Base-by-base conservation (phyloP, 2,113 vertebrate genomes). In the Zeus faber region DNA sequence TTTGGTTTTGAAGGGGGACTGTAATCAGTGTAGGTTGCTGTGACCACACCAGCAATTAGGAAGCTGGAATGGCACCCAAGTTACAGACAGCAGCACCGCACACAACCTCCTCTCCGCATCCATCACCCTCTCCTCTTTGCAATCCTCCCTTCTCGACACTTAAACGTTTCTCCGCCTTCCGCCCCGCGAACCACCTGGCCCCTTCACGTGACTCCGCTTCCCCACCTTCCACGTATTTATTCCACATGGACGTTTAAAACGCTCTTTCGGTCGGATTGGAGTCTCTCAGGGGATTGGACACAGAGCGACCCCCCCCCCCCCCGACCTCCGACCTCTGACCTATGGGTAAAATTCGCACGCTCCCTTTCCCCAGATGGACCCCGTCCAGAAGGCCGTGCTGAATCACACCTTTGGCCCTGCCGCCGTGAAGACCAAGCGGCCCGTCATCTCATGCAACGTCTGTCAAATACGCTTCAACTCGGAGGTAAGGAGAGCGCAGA, bases 401-500 rank as follows among this genome's bases (percentile, higher is more conserved):
- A 92, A 87, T 57, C 92, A 93, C 77, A 92, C 90, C 16, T 93
- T 92, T 21, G 92, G 92, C 49, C 87, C 91, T 29, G 91, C 91
- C 18, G 67, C 92, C 65, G 73, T 91, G 75, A 92, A 88, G 82
- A 91, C 89, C 67, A 93, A 92, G 83, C 74, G 91, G 25, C 91
- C 90, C 9, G 79, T 93, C 76, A 95, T 93, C 79, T 92, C 91
- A 80, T 95, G 93, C 85, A 93, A 95, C 22, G 88, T 95, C 74
- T 95, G 93, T 81, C 93, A 95, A 76, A 94, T 94, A 72, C 90
- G 92, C 48, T 95, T 95, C 87, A 95, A 95, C 82, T 95, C 93
- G 5, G 91, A 94, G 92, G 93, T 93, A 84, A 26, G 53, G 47
- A 14, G n/a, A n/a, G n/a, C n/a, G n/a, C n/a, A n/a, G n/a, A n/a